Evolutionary conservation across 2,888 invertebrate genomes (phyloP).

Genomic region (Molorchus minor): DNA sequence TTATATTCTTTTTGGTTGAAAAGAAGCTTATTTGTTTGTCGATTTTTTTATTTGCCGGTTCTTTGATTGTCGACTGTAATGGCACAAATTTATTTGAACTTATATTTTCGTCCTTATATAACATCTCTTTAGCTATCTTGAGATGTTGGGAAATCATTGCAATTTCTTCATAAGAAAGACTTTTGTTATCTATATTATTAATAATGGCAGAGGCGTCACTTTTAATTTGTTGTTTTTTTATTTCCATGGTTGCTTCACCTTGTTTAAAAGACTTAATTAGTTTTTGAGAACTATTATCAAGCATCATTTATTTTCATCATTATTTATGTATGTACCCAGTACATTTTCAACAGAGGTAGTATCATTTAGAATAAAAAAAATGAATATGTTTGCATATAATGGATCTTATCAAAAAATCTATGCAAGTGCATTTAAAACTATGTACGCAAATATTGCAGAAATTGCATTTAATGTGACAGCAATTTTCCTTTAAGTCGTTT

Average conservation of each 20-base stretch:
- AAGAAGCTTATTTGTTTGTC: background rate
- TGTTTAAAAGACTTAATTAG: background rate
- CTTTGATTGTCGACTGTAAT: background rate
- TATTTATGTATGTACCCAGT: background rate
- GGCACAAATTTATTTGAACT: background rate
- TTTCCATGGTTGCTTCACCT: no score
- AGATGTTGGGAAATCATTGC: background rate
- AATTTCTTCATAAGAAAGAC: background rate
- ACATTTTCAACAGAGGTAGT: background rate
- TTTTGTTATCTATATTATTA: background rate
- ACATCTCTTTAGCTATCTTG: background rate
- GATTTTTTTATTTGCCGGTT: background rate
- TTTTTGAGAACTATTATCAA: background rate
- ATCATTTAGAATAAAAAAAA: background rate
- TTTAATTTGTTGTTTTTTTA: background rate
- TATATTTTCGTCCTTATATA: background rate
- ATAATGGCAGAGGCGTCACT: background rate
- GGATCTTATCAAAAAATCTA: background rate
- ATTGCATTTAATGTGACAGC: background rate
- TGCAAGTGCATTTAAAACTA: background rate
- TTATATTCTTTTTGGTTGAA: background rate
- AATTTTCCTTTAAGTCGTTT: no score
- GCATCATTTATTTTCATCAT: background rate
- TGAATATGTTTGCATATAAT: background rate
- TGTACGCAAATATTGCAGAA: background rate